Evolutionary conservation across 30 jellyfish, hydroid and myxozoan genomes (phyloP).

Genomic region (Rhopilema esculentum): DNA sequence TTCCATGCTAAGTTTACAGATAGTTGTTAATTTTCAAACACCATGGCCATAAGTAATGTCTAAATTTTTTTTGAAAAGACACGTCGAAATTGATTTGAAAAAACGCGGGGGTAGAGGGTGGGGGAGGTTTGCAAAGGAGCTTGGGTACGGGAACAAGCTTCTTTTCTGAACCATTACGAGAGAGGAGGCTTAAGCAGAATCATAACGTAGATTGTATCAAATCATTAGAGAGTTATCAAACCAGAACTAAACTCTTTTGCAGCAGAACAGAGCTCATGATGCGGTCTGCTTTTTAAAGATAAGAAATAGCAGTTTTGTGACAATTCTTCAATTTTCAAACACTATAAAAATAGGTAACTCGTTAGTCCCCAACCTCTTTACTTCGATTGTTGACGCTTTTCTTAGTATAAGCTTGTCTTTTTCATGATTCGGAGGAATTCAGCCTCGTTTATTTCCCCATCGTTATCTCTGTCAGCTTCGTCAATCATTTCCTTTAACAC

Average conservation of each 20-base stretch:
- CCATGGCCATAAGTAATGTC: no score
- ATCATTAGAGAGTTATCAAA: no score
- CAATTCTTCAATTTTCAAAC: not conserved
- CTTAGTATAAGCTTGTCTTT: slow-evolving; percentile 87
- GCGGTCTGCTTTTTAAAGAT: not conserved
- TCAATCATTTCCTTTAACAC: slow-evolving; percentile 92
- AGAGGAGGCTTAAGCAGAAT: not conserved
- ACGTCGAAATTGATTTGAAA: no score
- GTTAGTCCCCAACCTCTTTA: not conserved
- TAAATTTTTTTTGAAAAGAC: no score
- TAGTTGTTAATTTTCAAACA: no score
- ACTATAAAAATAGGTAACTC: not conserved
- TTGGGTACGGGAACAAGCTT: no score
- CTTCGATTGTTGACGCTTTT: not conserved
- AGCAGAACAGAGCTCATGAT: not conserved
- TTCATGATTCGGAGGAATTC: slow-evolving; percentile 95
- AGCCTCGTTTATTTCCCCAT: slow-evolving; percentile 97
- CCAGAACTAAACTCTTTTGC: no score
- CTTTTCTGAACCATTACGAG: not conserved
- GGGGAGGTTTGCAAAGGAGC: no score
- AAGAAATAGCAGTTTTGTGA: slow-evolving; percentile 14
- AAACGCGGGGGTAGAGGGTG: no score
- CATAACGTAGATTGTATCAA: not conserved
- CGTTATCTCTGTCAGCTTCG: slow-evolving; percentile 99
- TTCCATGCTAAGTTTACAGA: no score